Conservation (phyloP, 1,140 invertebrate genomes). For the Drosophila kanapiae region DNA sequence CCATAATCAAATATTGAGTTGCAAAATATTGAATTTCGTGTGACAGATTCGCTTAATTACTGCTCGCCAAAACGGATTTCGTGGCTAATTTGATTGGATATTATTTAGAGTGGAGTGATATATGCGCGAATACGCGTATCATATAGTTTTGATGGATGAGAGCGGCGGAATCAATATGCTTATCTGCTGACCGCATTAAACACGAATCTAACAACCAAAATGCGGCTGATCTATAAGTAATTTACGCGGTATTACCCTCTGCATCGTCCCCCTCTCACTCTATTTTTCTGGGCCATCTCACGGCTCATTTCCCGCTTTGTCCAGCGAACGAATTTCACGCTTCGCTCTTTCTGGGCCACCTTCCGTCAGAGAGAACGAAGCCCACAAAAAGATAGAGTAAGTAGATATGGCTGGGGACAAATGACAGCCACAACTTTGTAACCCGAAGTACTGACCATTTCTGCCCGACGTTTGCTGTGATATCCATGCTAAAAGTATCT, state of each 20-base stretch:
- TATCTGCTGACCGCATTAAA: constrained; percentile 11
- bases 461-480: constrained; percentile 62
- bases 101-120: constrained; percentile 28
- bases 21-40: constrained; percentile 51
- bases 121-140: neutral
- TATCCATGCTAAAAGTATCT: constrained; percentile 55
- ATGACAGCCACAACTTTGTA: constrained; percentile 68
- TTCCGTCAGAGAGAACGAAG: constrained; percentile 11
- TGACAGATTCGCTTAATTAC: constrained; percentile 57
- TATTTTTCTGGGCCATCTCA: constrained; percentile 31
- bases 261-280: neutral
- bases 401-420: constrained; percentile 23
- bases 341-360: constrained; percentile 51
- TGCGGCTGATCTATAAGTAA: constrained; percentile 28
- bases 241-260: neutral
- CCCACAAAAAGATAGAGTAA: neutral
- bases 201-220: constrained; percentile 7
- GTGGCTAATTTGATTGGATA: constrained; percentile 47
- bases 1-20: constrained; percentile 79
- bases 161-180: neutral
- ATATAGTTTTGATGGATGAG: neutral
- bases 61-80: constrained; percentile 40
- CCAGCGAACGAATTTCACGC: constrained; percentile 66
- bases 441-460: constrained; percentile 70
- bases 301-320: constrained; percentile 69